These are phyloP conservation scores for Corythoichthys intestinalis DNA, from an alignment of 2,113 vertebrate species.

Conservation along the genomic window DNA sequence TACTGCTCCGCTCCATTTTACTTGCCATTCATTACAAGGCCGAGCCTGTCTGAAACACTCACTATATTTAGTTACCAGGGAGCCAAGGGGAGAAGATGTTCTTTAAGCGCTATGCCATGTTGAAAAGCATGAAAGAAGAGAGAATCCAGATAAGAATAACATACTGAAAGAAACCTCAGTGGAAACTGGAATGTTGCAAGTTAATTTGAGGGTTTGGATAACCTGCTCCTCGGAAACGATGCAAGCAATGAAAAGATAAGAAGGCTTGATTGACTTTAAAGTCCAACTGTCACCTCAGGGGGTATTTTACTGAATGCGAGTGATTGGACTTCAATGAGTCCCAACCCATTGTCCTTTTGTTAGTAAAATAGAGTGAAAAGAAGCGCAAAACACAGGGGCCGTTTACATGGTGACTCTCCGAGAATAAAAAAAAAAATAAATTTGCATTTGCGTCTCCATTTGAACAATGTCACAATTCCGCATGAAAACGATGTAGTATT, in stretches of 20 bases:
- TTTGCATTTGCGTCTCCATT: too few species aligned
- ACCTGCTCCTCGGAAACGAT: slow-evolving; percentile 8
- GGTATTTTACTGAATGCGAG: not conserved
- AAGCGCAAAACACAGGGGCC: too few species aligned
- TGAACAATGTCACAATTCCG: too few species aligned
- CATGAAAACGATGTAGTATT: too few species aligned
- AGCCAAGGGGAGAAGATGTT: slow-evolving; percentile 65
- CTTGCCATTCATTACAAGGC: slow-evolving; percentile 62
- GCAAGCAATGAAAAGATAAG: not conserved
- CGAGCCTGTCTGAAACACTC: slow-evolving; percentile 61
- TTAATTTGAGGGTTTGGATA: slow-evolving; percentile 25
- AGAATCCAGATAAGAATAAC: slow-evolving; percentile 31
- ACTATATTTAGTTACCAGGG: slow-evolving; percentile 70
- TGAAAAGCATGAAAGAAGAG: slow-evolving; percentile 23
- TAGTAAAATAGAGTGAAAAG: too few species aligned
- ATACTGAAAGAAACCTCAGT: slow-evolving; percentile 11
- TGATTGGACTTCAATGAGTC: too few species aligned
- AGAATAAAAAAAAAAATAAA: too few species aligned
- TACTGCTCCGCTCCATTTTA: slow-evolving; percentile 32
- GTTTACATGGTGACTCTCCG: too few species aligned
- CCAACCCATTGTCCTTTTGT: too few species aligned
- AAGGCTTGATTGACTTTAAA: slow-evolving; percentile 21
- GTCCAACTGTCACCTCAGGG: not conserved
- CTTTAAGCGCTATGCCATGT: slow-evolving; percentile 56
- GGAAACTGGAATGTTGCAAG: not conserved